phyloP scores from a whole-genome alignment of 2,797 vertebrate species.

The Uromys caudimaculatus region DNA sequence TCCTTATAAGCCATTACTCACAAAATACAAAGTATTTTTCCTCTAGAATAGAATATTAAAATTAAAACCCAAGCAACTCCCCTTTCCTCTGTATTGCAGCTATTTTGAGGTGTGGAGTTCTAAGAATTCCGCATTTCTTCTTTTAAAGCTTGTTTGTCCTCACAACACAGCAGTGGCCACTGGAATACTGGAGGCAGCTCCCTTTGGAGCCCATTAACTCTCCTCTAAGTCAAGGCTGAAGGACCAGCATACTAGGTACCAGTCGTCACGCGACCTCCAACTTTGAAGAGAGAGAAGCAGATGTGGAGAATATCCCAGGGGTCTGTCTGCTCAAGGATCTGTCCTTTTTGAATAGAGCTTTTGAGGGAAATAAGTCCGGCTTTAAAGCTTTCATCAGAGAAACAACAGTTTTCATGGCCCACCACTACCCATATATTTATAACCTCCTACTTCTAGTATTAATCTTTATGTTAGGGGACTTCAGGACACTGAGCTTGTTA shows the following conservation, averaged over 20 bases:
- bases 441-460: background rate
- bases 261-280: too few relatives aligned
- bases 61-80: background rate
- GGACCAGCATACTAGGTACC: background rate
- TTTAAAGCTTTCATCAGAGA: conserved; percentile 22
- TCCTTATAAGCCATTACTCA: background rate
- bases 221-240: background rate
- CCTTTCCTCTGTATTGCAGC: background rate
- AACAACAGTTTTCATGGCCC: background rate
- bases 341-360: background rate
- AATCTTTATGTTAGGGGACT: background rate
- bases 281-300: background rate
- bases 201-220: conserved; percentile 42
- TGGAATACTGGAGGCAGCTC: background rate
- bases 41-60: background rate
- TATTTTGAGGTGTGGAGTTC: background rate
- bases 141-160: conserved; percentile 39
- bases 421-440: background rate
- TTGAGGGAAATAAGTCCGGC: background rate
- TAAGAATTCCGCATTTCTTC: background rate
- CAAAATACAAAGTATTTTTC: background rate
- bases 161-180: background rate
- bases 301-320: background rate
- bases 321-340: background rate
- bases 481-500: background rate